These are phyloP conservation scores for Heterocephalus glaber DNA, from an alignment of 2,113 vertebrate genomes.

Conservation along the genomic window DNA sequence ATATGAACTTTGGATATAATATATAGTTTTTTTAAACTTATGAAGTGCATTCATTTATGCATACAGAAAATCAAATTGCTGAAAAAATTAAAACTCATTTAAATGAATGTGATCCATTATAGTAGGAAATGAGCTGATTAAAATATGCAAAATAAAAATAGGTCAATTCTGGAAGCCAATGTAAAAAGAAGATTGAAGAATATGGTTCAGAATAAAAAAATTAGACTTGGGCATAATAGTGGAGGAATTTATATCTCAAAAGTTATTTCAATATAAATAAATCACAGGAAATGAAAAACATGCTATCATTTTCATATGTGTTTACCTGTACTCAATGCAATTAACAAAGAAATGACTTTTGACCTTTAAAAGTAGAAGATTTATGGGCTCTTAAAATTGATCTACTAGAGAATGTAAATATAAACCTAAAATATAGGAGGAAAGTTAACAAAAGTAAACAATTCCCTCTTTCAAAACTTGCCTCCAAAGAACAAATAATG, in stretches of 20 bases:
- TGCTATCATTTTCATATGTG: neutral
- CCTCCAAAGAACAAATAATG: neutral
- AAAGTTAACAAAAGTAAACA: neutral
- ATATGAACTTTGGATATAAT: neutral
- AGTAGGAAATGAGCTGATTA: neutral
- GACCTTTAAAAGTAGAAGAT: neutral
- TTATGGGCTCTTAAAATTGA: neutral
- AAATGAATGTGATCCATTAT: neutral
- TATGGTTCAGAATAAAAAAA: neutral
- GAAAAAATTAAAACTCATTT: neutral
- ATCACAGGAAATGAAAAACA: neutral
- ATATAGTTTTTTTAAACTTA: neutral
- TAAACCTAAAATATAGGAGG: neutral
- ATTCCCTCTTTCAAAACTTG: neutral
- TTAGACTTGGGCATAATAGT: neutral
- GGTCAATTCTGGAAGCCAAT: neutral
- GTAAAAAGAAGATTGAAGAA: neutral
- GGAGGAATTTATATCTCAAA: neutral
- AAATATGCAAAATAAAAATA: constrained; percentile 37
- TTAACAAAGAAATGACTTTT: neutral
- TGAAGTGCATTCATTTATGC: neutral
- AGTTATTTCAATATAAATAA: neutral
- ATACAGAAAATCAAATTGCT: neutral
- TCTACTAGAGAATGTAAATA: neutral
- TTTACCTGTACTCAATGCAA: neutral